Evolutionary conservation across 2,797 vertebrate genomes (phyloP).

Genomic region (Rhinoraja longicauda): DNA sequence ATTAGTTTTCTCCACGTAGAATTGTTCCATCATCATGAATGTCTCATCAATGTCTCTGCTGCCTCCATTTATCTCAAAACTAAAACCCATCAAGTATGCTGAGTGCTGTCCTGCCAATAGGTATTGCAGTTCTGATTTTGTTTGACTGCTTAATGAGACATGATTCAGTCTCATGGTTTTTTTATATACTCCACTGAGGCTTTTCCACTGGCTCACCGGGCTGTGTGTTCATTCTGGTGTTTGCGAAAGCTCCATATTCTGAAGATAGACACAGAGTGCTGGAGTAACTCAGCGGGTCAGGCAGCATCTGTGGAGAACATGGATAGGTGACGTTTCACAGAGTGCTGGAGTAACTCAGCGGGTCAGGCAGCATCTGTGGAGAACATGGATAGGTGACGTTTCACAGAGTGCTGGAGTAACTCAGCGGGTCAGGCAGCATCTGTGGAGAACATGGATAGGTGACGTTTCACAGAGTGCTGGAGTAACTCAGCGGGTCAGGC

Average conservation of each 20-base stretch:
- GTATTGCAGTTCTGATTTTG: slow-evolving; percentile 4
- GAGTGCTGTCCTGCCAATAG: neutral
- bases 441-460: too few relatives aligned
- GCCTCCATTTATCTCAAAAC: slow-evolving; percentile 19
- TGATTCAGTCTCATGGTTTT: neutral
- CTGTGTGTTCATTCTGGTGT: neutral
- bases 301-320: too few relatives aligned
- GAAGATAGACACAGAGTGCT: neutral
- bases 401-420: too few relatives aligned
- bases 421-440: too few relatives aligned
- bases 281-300: too few relatives aligned
- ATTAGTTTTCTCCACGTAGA: slow-evolving; percentile 1
- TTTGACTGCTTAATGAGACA: slow-evolving; percentile 24
- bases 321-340: too few relatives aligned
- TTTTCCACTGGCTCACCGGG: neutral
- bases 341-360: too few relatives aligned
- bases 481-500: too few relatives aligned
- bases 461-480: too few relatives aligned
- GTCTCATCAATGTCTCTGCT: slow-evolving; percentile 12
- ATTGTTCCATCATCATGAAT: slow-evolving; percentile 21
- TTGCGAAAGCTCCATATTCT: neutral
- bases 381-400: too few relatives aligned
- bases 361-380: too few relatives aligned
- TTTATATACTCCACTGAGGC: slow-evolving; percentile 15
- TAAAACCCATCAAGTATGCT: slow-evolving; percentile 14